phyloP scores from a whole-genome alignment of 2,113 vertebrate species.

The Glaucomys volans region DNA sequence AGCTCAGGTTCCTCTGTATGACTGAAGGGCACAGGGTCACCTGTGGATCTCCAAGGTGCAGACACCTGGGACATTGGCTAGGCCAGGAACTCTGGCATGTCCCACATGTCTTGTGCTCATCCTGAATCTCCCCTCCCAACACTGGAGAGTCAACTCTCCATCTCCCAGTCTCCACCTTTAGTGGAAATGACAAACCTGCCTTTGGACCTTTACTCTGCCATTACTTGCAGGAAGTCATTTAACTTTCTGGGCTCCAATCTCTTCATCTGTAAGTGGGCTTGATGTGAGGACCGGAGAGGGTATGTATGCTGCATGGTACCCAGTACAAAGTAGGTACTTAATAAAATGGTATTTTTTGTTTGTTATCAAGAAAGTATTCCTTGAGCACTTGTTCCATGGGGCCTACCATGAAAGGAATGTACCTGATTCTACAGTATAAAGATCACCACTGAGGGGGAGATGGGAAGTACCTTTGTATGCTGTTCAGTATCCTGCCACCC shows the following conservation, averaged over 20 bases:
- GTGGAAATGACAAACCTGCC: neutral
- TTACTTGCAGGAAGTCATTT: neutral
- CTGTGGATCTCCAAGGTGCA: neutral
- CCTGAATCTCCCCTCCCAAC: neutral
- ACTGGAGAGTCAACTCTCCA: no score
- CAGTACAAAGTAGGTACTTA: neutral
- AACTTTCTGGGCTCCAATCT: neutral
- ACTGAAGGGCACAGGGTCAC: neutral
- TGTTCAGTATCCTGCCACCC: no score
- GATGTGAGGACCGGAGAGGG: neutral
- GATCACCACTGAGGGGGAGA: neutral
- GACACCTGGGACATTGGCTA: neutral
- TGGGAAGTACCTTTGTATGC: neutral
- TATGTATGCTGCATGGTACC: neutral
- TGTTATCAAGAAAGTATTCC: neutral
- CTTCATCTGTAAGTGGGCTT: neutral
- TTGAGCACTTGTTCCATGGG: neutral
- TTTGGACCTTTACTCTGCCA: neutral
- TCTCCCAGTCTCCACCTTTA: neutral
- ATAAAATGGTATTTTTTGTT: neutral
- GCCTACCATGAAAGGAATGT: fast-evolving
- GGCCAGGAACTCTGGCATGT: fast-evolving
- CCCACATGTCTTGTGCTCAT: neutral
- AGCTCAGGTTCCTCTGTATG: neutral
- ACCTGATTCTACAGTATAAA: no score